A percentile compares a stretch with the other conserved stretches of the same genome.
Evolutionary conservation across 2,888 invertebrate species (phyloP).

Genomic region (Eupeodes luniger): DNA sequence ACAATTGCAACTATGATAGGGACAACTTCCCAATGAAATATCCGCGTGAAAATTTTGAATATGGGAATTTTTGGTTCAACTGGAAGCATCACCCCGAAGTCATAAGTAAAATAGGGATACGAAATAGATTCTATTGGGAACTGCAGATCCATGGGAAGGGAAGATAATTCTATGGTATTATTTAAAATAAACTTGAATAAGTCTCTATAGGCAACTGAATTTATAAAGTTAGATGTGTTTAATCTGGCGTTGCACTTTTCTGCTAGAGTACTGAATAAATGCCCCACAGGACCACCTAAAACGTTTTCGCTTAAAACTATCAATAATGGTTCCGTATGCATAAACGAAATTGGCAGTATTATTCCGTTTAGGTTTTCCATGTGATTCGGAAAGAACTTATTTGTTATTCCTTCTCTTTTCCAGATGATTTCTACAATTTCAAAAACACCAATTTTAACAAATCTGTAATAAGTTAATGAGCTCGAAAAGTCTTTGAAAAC

Average conservation of each 20-base stretch:
- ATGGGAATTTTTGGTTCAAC: constrained; percentile 79
- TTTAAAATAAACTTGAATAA: constrained; percentile 76
- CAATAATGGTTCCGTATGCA: not conserved
- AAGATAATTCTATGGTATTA: constrained; percentile 79
- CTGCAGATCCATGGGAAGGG: constrained; percentile 76
- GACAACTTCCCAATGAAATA: constrained; percentile 79
- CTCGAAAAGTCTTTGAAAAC: not conserved
- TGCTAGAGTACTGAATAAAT: constrained; percentile 79
- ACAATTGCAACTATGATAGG: not conserved
- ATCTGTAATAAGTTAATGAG: not conserved
- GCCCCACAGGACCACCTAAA: constrained; percentile 79
- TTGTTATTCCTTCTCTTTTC: not conserved
- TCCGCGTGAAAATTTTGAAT: constrained; percentile 78
- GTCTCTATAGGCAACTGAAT: constrained; percentile 68
- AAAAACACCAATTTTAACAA: not conserved
- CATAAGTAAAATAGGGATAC: constrained; percentile 79
- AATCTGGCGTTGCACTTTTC: constrained; percentile 78
- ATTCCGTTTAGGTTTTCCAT: not conserved
- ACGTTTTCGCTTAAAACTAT: constrained; percentile 3
- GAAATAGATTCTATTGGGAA: constrained; percentile 70
- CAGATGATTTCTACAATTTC: not conserved
- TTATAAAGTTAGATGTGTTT: constrained; percentile 42
- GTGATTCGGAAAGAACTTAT: not conserved
- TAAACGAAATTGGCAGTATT: not conserved
- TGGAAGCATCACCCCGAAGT: constrained; percentile 80